phyloP scores from a whole-genome alignment of 2,888 invertebrate genomes.

The Apodemia zela region DNA sequence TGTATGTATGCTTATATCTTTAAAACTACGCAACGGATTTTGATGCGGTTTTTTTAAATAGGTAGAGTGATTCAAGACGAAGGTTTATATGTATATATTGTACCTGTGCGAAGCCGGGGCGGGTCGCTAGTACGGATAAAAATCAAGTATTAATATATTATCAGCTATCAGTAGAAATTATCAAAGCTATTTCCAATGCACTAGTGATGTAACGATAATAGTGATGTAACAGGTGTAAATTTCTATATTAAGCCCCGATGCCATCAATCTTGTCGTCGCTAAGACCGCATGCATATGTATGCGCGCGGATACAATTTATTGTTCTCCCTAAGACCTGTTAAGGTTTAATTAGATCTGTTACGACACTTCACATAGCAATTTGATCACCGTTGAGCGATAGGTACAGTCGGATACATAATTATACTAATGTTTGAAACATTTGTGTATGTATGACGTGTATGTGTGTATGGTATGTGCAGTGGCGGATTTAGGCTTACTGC shows the following conservation, averaged over 20 bases:
- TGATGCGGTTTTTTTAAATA: too few relatives aligned
- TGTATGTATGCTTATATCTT: too few relatives aligned
- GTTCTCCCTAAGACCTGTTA: constrained; percentile 24
- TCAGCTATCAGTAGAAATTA: neutral
- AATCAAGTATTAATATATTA: too few relatives aligned
- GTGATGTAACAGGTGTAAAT: constrained; percentile 63
- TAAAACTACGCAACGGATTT: too few relatives aligned
- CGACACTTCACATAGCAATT: constrained; percentile 16
- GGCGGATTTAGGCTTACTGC: too few relatives aligned
- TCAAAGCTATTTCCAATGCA: neutral
- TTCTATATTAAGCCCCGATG: constrained; percentile 54
- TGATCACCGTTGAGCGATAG: constrained; percentile 1
- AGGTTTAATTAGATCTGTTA: constrained; percentile 5
- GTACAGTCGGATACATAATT: neutral
- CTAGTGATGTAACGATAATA: constrained; percentile 22
- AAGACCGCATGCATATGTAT: constrained; percentile 40
- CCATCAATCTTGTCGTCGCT: constrained; percentile 52
- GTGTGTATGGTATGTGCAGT: too few relatives aligned
- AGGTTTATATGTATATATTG: too few relatives aligned
- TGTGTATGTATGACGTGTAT: too few relatives aligned
- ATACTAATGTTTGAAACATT: too few relatives aligned
- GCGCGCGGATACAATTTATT: constrained; percentile 32
- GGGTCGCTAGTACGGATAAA: too few relatives aligned
- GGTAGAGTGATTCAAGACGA: too few relatives aligned
- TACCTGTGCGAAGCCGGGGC: too few relatives aligned